Evolutionary conservation across 1,140 invertebrate species (phyloP).

Genomic region (Cyphomyrmex costatus): DNA sequence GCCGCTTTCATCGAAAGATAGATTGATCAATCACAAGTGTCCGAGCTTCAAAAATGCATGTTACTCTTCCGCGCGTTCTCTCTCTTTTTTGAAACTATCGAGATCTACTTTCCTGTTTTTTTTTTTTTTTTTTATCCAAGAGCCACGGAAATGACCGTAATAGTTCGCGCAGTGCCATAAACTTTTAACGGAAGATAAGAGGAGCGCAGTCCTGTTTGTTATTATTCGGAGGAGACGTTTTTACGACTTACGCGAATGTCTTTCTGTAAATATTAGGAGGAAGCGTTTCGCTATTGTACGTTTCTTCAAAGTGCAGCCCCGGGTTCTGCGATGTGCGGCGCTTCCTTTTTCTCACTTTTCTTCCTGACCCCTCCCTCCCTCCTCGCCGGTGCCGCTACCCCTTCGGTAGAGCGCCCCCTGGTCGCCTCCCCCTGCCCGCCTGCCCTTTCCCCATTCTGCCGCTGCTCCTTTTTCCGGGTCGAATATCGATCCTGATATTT

Average conservation of each 20-base stretch:
- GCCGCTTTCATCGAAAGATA: background rate
- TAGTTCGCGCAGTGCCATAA: conserved; percentile 18
- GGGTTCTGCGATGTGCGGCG: conserved; percentile 71
- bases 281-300: conserved; percentile 74
- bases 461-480: conserved; percentile 78
- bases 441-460: conserved; percentile 60
- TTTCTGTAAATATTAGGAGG: conserved; percentile 75
- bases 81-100: background rate
- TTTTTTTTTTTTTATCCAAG: background rate
- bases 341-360: conserved; percentile 77
- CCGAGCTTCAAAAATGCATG: background rate
- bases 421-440: conserved; percentile 33
- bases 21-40: conserved; percentile 4
- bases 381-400: conserved; percentile 11
- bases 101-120: background rate
- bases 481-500: conserved; percentile 78
- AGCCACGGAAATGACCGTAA: conserved; percentile 31
- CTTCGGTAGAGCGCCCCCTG: conserved; percentile 53
- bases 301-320: conserved; percentile 75
- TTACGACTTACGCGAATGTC: conserved; percentile 59
- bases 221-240: conserved; percentile 52
- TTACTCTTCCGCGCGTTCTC: background rate
- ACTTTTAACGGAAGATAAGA: conserved; percentile 35
- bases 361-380: conserved; percentile 58
- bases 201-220: conserved; percentile 54